A percentile compares a stretch with the other conserved stretches of the same genome.
Conservation (phyloP, 2,113 vertebrate genomes). For the Sceloporus tristichus region DNA sequence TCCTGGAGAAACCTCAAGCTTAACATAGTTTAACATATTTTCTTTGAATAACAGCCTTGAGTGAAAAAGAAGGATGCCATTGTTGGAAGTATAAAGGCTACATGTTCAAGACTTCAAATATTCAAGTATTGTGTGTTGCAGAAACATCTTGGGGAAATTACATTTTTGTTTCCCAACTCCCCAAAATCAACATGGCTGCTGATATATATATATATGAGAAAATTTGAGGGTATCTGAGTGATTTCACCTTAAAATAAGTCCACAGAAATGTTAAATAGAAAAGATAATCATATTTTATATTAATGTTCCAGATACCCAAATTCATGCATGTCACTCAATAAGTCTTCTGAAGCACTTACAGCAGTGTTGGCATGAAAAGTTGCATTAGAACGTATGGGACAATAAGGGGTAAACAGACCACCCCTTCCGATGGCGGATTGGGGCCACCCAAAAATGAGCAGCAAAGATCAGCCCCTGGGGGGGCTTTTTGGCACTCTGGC, state of each 20-base stretch:
- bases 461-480: too few relatives aligned
- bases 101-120: not conserved
- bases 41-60: not conserved
- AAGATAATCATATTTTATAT: not conserved
- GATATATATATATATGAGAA: not conserved
- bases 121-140: not conserved
- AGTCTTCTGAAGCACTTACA: not conserved
- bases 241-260: not conserved
- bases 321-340: not conserved
- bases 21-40: conserved; percentile 10
- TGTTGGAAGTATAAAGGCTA: not conserved
- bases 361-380: not conserved
- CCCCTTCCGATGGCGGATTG: too few relatives aligned
- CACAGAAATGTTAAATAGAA: not conserved
- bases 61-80: not conserved
- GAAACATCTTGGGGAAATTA: not conserved
- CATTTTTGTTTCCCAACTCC: not conserved
- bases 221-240: not conserved
- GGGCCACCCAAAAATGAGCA: too few relatives aligned
- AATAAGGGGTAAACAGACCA: not conserved
- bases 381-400: not conserved
- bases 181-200: not conserved
- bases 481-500: too few relatives aligned
- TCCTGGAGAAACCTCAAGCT: not conserved
- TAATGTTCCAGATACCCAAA: not conserved